Evolutionary conservation across 2,888 invertebrate genomes (phyloP).

Genomic region (Morpho deidamia): DNA sequence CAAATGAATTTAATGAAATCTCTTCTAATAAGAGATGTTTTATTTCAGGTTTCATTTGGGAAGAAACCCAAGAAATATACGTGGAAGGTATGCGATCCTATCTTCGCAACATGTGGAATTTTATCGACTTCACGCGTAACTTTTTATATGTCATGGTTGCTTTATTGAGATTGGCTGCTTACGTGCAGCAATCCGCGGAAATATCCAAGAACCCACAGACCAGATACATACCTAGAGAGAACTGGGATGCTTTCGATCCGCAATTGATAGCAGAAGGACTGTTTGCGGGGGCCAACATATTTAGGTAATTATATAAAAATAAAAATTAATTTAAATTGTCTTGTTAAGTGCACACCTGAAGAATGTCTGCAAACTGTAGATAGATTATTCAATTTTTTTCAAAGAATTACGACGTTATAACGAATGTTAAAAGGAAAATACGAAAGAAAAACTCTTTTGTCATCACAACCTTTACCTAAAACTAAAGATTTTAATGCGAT

Average conservation of each 20-base stretch:
- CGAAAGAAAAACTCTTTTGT: too few species aligned
- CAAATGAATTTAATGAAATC: too few species aligned
- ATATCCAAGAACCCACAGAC: constrained; percentile 82
- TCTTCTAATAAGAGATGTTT: too few species aligned
- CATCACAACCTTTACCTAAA: too few species aligned
- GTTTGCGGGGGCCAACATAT: constrained; percentile 96
- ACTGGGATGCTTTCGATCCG: constrained; percentile 96
- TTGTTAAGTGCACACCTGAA: too few species aligned
- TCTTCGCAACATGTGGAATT: constrained; percentile 96
- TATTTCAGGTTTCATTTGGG: constrained; percentile 89
- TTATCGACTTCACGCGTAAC: constrained; percentile 96
- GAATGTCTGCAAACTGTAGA: too few species aligned
- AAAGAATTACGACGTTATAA: too few species aligned
- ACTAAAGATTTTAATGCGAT: too few species aligned
- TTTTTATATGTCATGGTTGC: constrained; percentile 88
- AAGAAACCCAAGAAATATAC: constrained; percentile 94
- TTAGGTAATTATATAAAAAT: constrained; percentile 75
- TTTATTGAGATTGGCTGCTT: constrained; percentile 83
- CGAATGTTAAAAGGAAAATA: too few species aligned
- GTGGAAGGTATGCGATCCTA: constrained; percentile 92
- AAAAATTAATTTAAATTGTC: too few species aligned
- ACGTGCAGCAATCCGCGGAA: constrained; percentile 85
- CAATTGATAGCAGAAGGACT: constrained; percentile 95
- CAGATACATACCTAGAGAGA: constrained; percentile 87
- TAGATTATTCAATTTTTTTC: too few species aligned